These are phyloP conservation scores for Alethe castanea DNA, from an alignment of 2,113 vertebrate species.

Conservation along the genomic window DNA sequence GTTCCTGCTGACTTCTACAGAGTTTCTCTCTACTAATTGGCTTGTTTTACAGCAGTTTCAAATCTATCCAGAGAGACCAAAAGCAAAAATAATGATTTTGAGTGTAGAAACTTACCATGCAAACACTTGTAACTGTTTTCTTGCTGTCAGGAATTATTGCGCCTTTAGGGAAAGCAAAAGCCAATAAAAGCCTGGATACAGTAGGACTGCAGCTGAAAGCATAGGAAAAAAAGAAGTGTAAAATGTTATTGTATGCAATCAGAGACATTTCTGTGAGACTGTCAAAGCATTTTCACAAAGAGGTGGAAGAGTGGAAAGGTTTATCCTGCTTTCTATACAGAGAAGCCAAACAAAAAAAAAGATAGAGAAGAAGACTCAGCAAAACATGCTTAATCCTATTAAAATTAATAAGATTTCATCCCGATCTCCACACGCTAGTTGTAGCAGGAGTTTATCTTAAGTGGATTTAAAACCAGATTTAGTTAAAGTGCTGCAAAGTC, in stretches of 20 bases:
- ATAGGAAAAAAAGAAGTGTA: background rate
- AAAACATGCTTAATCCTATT: conserved; percentile 18
- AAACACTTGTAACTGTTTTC: background rate
- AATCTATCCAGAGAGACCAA: background rate
- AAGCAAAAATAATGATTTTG: background rate
- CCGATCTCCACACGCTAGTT: background rate
- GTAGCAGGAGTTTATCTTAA: background rate
- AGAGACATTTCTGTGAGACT: background rate
- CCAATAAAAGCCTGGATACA: background rate
- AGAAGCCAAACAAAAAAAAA: background rate
- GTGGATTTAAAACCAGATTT: conserved; percentile 35
- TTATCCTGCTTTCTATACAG: background rate
- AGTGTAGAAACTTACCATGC: background rate
- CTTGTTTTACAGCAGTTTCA: background rate
- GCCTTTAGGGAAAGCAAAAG: background rate
- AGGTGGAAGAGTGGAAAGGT: background rate
- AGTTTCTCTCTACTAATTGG: background rate
- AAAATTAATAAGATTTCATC: conserved; percentile 46
- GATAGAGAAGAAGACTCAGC: background rate
- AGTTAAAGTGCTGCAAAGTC: background rate
- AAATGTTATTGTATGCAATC: background rate
- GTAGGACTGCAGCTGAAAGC: conserved; percentile 1
- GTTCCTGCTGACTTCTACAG: background rate
- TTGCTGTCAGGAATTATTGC: background rate
- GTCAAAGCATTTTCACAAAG: background rate